A percentile compares a stretch with the other conserved stretches of the same genome.
phyloP scores from a whole-genome alignment of 2,888 invertebrate genomes.

The Melieria picta region DNA sequence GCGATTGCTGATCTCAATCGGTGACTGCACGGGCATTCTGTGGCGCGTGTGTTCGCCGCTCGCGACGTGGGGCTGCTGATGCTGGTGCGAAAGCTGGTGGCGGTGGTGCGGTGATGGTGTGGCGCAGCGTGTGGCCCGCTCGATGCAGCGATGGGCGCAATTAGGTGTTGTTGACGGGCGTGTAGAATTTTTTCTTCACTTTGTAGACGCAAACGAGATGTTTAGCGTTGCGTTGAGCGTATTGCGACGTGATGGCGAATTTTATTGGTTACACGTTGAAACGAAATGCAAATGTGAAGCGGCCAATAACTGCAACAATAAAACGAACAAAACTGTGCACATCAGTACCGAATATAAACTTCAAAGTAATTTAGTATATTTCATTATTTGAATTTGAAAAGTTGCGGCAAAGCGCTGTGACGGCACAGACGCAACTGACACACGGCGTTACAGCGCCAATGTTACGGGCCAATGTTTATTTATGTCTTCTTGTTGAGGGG shows the following conservation, averaged over 20 bases:
- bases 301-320: conserved; percentile 5
- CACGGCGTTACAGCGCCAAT: no score
- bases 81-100: no score
- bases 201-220: conserved; percentile 62
- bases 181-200: conserved; percentile 60
- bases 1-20: conserved; percentile 65
- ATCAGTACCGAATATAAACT: no score
- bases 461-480: no score
- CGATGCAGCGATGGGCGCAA: not conserved
- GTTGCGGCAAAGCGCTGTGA: no score
- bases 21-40: conserved; percentile 66
- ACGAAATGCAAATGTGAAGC: conserved; percentile 19
- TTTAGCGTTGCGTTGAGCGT: conserved; percentile 54
- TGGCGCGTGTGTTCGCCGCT: not conserved
- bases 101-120: conserved; percentile 15
- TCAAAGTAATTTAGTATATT: no score
- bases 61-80: no score
- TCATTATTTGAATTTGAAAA: no score
- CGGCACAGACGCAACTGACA: no score
- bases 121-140: conserved; percentile 16
- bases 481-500: no score
- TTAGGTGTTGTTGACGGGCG: conserved; percentile 57
- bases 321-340: not conserved
- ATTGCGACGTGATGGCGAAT: conserved; percentile 63
- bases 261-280: conserved; percentile 49